These are phyloP conservation scores for Andricus quercusramuli DNA, from an alignment of 2,888 invertebrate genomes.

Conservation along the genomic window DNA sequence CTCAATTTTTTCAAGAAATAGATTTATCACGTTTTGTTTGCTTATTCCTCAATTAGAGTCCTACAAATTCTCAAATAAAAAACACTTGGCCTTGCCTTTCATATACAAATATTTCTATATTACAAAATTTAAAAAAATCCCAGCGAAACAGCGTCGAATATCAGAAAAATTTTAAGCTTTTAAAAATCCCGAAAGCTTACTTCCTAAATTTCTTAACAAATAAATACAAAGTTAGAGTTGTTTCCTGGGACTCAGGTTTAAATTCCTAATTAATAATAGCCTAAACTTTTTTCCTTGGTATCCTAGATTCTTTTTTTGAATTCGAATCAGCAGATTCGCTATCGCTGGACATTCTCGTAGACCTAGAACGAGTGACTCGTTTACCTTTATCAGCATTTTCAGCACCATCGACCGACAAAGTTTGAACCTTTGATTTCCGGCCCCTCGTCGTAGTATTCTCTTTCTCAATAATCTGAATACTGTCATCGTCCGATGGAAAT, in stretches of 20 bases:
- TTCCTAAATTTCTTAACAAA: neutral
- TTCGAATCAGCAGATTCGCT: neutral
- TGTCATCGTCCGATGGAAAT: constrained; percentile 14
- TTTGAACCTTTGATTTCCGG: neutral
- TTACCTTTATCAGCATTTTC: neutral
- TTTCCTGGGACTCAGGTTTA: neutral
- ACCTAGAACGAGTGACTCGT: constrained; percentile 27
- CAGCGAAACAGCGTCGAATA: neutral
- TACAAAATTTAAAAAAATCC: neutral
- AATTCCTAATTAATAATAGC: neutral
- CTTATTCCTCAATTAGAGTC: too few species aligned
- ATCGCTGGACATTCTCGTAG: neutral
- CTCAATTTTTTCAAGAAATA: too few species aligned
- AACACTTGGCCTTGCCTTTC: neutral
- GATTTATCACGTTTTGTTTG: too few species aligned
- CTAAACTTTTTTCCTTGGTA: constrained; percentile 5
- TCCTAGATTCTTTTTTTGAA: constrained; percentile 7
- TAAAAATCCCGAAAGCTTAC: neutral
- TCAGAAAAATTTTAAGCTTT: neutral
- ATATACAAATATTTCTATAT: constrained; percentile 16
- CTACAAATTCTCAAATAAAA: constrained; percentile 4
- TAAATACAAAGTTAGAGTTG: neutral
- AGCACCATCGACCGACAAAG: neutral
- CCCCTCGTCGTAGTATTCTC: neutral
- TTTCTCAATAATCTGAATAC: neutral